Evolutionary conservation across 2,113 vertebrate species (phyloP).

Genomic region (Penelope pileata): DNA sequence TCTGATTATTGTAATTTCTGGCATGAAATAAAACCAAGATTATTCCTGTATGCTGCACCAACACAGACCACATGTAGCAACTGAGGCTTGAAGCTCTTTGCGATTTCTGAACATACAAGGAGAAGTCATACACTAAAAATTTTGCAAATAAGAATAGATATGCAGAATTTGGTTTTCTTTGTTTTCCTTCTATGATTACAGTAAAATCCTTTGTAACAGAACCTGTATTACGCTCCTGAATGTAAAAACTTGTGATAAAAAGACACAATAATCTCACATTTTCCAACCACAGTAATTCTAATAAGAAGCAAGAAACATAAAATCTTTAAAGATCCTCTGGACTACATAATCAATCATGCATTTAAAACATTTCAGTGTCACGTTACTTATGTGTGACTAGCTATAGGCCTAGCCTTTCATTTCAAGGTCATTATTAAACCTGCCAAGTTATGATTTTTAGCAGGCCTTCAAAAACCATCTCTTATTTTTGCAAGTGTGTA

Average conservation of each 20-base stretch:
- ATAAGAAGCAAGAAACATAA: background rate
- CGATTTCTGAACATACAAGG: background rate
- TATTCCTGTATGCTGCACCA: background rate
- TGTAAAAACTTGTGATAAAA: background rate
- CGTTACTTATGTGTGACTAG: background rate
- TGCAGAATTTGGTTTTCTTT: background rate
- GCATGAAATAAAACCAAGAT: background rate
- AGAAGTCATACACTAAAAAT: background rate
- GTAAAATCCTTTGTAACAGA: background rate
- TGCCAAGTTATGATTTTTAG: background rate
- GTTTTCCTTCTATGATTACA: background rate
- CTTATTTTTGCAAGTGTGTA: background rate
- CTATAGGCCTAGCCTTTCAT: background rate
- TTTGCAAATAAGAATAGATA: background rate
- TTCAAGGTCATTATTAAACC: background rate
- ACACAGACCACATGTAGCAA: background rate
- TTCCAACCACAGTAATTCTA: background rate
- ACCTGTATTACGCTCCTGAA: background rate
- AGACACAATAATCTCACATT: background rate
- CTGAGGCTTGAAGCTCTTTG: background rate
- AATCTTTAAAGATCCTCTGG: background rate
- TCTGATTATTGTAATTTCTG: background rate
- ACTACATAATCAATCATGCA: background rate
- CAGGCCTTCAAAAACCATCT: background rate
- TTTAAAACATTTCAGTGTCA: background rate